Evolutionary conservation across 2,888 invertebrate species (phyloP), one percentile per base, ranked within the genome.

Genomic region (Leptinotarsa rubiginosa): DNA sequence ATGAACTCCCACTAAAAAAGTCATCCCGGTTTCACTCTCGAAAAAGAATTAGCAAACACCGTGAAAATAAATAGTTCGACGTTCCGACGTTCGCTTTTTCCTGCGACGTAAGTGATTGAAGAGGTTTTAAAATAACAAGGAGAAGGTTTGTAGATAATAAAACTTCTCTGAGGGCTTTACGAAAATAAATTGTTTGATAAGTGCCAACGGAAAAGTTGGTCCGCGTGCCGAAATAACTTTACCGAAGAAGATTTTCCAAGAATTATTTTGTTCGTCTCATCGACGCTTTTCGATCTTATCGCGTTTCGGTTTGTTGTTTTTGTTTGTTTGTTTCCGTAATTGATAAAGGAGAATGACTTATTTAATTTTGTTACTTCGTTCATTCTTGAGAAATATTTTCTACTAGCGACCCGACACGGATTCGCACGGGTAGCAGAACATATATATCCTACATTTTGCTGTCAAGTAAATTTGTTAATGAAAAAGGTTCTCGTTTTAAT

Each of bases 91-190:
- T 18, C n/a, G 5, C 65, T 47, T 50, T 68, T 72, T 49, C 47
- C 52, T 62, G 68, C 67, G 50, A 69, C 69, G 66, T 75, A 65
- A 74, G 77, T 74, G 77, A 77, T 77, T 71, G 75, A 72, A 73
- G 72, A 77, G 70, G 75, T 77, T 75, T 73, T 72, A 72, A 75
- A 77, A 77, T 77, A 77, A 77, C 77, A 75, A 73, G 72, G 47
- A 54, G 69, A 72, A 71, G 69, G 70, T 74, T 70, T 70, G 70
- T 73, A 75, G 75, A 77, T 77, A 70, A 77, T 75, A 75, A 77
- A 77, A 75, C 70, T 73, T 70, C 64, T 50, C 41, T 59, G 68
- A 74, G 72, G 72, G 72, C 65, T 64, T 65, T 65, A 65, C 73
- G 69, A 66, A 75, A 77, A 75, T 75, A 77, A 77, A 77, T 77